phyloP scores from a whole-genome alignment of 2,797 vertebrate species.

The Nyctibius grandis region DNA sequence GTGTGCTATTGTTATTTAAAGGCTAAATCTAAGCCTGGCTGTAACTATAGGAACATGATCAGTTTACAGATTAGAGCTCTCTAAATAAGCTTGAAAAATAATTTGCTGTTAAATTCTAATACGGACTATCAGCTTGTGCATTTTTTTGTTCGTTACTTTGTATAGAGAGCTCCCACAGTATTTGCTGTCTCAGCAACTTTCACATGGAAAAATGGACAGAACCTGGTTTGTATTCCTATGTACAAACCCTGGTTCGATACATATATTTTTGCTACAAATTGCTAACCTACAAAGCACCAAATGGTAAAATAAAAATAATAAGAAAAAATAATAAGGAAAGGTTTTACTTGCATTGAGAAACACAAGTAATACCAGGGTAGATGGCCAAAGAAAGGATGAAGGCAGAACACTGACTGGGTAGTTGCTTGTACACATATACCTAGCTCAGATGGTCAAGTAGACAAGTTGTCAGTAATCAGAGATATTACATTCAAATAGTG shows the following conservation, averaged over 20 bases:
- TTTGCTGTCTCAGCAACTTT: not conserved
- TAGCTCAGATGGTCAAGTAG: not conserved
- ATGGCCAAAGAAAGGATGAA: not conserved
- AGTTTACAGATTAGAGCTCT: slow-evolving; percentile 51
- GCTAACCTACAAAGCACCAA: not conserved
- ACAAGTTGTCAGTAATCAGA: not conserved
- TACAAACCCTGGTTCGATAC: not conserved
- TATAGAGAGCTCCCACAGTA: not conserved
- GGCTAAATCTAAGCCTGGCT: slow-evolving; percentile 57
- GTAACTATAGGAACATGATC: slow-evolving; percentile 60
- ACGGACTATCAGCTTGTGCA: not conserved
- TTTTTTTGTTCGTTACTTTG: not conserved
- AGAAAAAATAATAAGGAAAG: not conserved
- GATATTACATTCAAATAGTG: too few species aligned
- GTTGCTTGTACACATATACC: not conserved
- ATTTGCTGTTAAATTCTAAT: slow-evolving; percentile 17
- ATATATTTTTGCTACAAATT: not conserved
- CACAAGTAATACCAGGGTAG: not conserved
- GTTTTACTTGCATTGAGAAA: not conserved
- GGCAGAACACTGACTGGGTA: not conserved
- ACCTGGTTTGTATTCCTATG: not conserved
- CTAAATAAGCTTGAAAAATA: slow-evolving; percentile 45
- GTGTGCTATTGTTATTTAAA: slow-evolving; percentile 54
- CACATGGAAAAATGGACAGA: not conserved
- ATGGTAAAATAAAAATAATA: not conserved